Conservation (phyloP, 64 coral and sea anemone genomes). For the Acropora yongei region DNA sequence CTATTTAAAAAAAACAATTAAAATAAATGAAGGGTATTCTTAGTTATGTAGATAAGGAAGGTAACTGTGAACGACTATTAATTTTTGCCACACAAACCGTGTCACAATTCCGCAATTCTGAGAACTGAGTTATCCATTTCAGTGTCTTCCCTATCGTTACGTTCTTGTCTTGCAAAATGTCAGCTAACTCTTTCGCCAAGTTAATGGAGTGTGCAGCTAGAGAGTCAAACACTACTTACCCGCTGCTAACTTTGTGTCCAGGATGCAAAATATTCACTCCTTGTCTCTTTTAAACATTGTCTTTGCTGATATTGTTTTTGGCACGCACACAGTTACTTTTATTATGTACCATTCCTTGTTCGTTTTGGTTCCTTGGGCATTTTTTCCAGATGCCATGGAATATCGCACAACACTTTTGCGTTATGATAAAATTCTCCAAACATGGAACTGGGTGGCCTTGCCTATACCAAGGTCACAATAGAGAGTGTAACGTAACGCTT, state of each 20-base stretch:
- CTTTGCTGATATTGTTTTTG: background rate
- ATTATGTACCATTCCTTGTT: slow-evolving; percentile 20
- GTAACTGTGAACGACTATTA: background rate
- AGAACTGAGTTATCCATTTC: background rate
- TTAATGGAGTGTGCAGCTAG: background rate
- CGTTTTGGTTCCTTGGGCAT: background rate
- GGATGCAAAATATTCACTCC: background rate
- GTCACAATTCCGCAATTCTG: background rate
- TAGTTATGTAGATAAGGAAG: background rate
- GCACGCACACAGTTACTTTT: slow-evolving; percentile 3
- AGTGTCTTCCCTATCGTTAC: background rate
- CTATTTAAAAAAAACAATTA: no score
- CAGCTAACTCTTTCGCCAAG: background rate
- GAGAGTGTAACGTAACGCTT: no score
- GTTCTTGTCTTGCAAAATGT: background rate
- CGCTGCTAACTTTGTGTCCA: background rate
- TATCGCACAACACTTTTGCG: no score
- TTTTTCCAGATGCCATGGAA: background rate
- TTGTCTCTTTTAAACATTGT: background rate
- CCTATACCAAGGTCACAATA: background rate
- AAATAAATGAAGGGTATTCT: background rate
- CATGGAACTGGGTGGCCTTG: background rate
- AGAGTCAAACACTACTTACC: background rate
- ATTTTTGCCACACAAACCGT: background rate
- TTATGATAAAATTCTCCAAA: no score